Evolutionary conservation across 2,797 vertebrate genomes (phyloP), one percentile per base, ranked within the genome.

Genomic region (Labroides dimidiatus): DNA sequence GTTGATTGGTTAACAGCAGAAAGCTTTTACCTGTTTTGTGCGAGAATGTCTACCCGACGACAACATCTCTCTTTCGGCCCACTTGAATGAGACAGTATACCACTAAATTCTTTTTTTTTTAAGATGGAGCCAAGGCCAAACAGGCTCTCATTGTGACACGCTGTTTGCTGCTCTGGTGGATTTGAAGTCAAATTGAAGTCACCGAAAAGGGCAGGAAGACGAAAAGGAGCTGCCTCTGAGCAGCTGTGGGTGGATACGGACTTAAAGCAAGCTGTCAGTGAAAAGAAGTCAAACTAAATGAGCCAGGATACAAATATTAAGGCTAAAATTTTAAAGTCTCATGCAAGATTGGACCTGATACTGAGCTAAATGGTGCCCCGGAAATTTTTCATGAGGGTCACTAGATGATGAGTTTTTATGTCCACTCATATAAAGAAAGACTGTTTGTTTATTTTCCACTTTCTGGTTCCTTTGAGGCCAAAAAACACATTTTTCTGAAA

Each of bases 1-100:
- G 68, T 51, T 86, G 85, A 91, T 87, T 89, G 85, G 82, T 78
- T 85, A 87, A 87, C 86, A 81, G 80, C 79, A 65, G 69, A 90
- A 89, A 87, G 87, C 85, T 86, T 87, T 84, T 82, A 87, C 67
- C 70, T 65, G 73, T 83, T 87, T 81, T 75, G 80, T 68, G 69
- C 53, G 11, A 58, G 57, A 69, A 75, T 60, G 67, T 84, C 64
- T 72, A 49, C 44, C 41, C 16, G 61, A 54, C 0, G 51, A 78
- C 65, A 68, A 57, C 65, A 74, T 55, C 60, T 81, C 64, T 44
- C 54, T 65, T 63, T 68, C 66, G 44, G 37, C 54, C 45, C 49
- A 69, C 78, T 78, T 45, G 54, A 72, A 79, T 51, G 58, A 81
- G 77, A 75, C 60, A 47, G 59, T 64, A 71, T 71, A 54, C 54